A percentile compares a stretch with the other conserved stretches of the same genome.
Evolutionary conservation across 2,113 vertebrate genomes (phyloP).

Genomic region (Lagopus muta): DNA sequence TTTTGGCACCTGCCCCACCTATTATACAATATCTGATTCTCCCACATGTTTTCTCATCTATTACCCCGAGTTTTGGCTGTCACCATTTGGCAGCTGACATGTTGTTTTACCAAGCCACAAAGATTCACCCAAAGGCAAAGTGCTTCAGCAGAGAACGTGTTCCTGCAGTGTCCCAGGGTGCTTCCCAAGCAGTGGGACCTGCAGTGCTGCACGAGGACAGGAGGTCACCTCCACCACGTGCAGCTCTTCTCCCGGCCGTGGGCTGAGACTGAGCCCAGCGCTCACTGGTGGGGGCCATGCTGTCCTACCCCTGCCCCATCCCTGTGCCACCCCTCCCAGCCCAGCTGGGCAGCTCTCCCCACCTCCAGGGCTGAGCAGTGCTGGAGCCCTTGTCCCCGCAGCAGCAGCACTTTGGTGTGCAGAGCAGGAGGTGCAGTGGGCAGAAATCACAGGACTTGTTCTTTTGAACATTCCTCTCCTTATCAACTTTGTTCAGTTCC

Average conservation of each 20-base stretch:
- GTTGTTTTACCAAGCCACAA: neutral
- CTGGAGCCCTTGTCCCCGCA: neutral
- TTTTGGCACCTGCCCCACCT: neutral
- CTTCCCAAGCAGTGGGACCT: neutral
- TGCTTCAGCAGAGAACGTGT: neutral
- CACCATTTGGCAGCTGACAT: neutral
- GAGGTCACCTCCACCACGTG: fast-evolving
- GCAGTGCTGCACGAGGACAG: neutral
- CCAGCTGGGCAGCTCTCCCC: neutral
- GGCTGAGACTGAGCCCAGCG: fast-evolving
- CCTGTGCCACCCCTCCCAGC: neutral
- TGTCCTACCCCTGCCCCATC: no score
- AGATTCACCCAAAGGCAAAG: neutral
- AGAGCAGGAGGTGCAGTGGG: neutral
- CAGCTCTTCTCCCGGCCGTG: neutral
- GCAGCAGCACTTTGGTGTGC: neutral
- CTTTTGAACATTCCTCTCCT: neutral
- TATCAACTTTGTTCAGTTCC: neutral
- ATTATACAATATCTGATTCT: neutral
- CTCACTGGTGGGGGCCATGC: neutral
- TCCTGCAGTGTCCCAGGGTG: neutral
- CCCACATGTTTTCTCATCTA: neutral
- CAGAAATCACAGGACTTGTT: neutral
- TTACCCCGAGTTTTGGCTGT: neutral
- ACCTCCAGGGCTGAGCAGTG: no score